A percentile compares a stretch with the other conserved stretches of the same genome.
Evolutionary conservation across 1,140 invertebrate species (phyloP).

Genomic region (Uloborus diversus): DNA sequence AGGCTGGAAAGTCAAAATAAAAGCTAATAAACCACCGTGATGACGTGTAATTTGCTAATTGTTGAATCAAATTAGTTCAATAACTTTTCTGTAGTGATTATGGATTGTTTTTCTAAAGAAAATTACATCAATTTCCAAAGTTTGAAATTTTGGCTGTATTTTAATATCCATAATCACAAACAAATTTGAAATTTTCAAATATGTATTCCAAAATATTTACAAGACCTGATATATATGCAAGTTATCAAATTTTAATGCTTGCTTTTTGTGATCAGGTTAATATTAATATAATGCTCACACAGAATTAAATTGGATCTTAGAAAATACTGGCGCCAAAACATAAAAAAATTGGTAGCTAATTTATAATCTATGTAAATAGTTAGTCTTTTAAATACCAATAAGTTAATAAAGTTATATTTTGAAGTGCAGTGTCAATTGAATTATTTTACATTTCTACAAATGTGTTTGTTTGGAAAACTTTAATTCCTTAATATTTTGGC

Average conservation of each 20-base stretch:
- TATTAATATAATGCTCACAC: neutral
- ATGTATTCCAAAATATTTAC: neutral
- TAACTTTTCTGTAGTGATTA: constrained; percentile 39
- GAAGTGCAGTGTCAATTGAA: no score
- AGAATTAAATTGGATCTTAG: neutral
- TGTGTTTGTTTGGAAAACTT: no score
- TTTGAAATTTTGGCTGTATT: constrained; percentile 2
- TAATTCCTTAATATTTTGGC: no score
- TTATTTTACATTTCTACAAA: no score
- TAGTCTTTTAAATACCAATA: no score
- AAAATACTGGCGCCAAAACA: no score
- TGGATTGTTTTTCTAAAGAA: neutral
- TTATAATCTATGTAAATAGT: no score
- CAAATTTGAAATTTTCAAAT: neutral
- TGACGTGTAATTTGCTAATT: no score
- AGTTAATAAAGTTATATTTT: no score
- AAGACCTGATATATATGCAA: neutral
- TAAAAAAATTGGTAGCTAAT: no score
- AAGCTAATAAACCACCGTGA: neutral
- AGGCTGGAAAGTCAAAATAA: constrained; percentile 62
- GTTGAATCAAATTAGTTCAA: no score
- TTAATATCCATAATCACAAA: constrained; percentile 30
- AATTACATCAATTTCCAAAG: neutral
- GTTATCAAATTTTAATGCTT: neutral
- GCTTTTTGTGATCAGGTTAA: neutral